Base-by-base conservation (phyloP, 2,797 vertebrate genomes). In the Siniperca undulata region DNA sequence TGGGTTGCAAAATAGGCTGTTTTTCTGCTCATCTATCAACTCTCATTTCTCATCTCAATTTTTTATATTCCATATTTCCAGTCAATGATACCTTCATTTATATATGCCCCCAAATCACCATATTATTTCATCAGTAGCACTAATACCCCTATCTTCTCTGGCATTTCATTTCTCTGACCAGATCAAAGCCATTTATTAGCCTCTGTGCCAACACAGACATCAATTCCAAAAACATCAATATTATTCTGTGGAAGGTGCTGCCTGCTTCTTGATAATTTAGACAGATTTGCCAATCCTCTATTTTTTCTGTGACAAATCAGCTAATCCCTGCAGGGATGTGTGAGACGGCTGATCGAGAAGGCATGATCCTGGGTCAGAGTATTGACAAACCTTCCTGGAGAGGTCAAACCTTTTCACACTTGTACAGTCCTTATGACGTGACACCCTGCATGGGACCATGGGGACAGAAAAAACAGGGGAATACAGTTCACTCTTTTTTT, bases 211-310 rank as follows among this genome's bases (percentile, higher is more conserved):
- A 82, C 84, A 82, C 78, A 74, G 71, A 83, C 84, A 88, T 85
- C 80, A 81, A 66, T 85, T 83, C 36, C 12, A 77, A 56, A 88
- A 83, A 89, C 70, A 81, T 93, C 90, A 82, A 88, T 93, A 90
- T 79, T 22, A 65, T 70, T 70, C 70, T 34, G 34, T 58, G 86
- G 56, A 85, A 74, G 76, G 77, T 72, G 78, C 34, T 50, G 70
- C 70, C 66, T 75, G 56, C 79, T 62, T 74, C 81, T 27, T 61
- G 68, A 75, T 72, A 74, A 86, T 77, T 89, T 60, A 68, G 74
- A 89, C 60, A 68, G 64, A 76, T 81, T 80, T 58, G 30, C 64
- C 71, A 34, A 53, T 52, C 53, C 34, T 52, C 64, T 19, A 16
- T 60, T 70, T 79, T 72, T 74, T 67, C 83, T 71, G 82, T 61